Evolutionary conservation across 2,797 vertebrate species (phyloP).

Genomic region (Aeoliscus strigatus): DNA sequence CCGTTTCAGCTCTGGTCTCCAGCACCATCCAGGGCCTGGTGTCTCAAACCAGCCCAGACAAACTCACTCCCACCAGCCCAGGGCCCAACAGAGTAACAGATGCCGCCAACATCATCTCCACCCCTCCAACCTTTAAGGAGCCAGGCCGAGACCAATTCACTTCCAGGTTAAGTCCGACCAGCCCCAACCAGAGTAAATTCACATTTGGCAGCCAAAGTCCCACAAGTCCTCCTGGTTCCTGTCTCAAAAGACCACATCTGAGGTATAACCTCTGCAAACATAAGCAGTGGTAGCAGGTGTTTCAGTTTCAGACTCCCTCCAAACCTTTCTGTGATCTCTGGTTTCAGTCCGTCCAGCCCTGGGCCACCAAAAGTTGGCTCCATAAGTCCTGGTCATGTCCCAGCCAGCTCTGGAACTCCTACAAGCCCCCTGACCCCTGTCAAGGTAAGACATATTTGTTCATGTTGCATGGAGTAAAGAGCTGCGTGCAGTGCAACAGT

Average conservation of each 20-base stretch:
- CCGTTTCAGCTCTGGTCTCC: constrained; percentile 58
- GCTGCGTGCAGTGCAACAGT: too few species aligned
- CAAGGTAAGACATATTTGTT: constrained; percentile 49
- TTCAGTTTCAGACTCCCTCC: constrained; percentile 3
- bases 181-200: constrained; percentile 27
- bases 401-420: constrained; percentile 20
- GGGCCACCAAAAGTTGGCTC: constrained; percentile 22
- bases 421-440: constrained; percentile 30
- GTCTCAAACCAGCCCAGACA: constrained; percentile 34
- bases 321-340: constrained; percentile 14
- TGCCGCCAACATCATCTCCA: neutral
- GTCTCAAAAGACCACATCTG: constrained; percentile 19
- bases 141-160: constrained; percentile 4
- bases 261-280: too few species aligned
- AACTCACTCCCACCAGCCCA: constrained; percentile 16
- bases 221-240: constrained; percentile 18
- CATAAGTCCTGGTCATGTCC: constrained; percentile 20
- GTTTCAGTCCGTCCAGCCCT: constrained; percentile 44
- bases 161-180: constrained; percentile 30
- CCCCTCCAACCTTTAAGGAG: constrained; percentile 10
- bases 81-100: constrained; percentile 12
- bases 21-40: constrained; percentile 56
- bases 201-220: constrained; percentile 29
- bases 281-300: too few species aligned
- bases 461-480: too few species aligned